Evolutionary conservation across 2,888 invertebrate genomes (phyloP).

Genomic region (Octonoba sinensis): DNA sequence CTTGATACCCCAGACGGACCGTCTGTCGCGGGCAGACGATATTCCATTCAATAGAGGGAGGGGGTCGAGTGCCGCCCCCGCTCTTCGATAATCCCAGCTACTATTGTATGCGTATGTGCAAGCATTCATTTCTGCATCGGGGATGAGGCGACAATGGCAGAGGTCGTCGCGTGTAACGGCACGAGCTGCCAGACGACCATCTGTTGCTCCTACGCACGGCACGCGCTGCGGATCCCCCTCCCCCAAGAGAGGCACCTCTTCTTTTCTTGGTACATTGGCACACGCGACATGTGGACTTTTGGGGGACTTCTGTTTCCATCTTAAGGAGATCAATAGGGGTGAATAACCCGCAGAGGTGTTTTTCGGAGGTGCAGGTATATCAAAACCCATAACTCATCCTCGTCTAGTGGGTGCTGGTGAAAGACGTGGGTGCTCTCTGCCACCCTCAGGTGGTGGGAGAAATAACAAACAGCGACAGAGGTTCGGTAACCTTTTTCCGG

Average conservation of each 20-base stretch:
- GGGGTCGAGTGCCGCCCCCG: conserved; percentile 35
- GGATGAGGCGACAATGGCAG: conserved; percentile 35
- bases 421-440: conserved; percentile 26
- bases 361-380: conserved; percentile 5
- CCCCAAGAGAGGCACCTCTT: conserved; percentile 14
- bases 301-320: conserved; percentile 34
- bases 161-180: conserved; percentile 61
- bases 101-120: conserved; percentile 38
- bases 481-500: conserved; percentile 10
- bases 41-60: not conserved
- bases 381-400: conserved; percentile 2
- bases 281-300: conserved; percentile 59
- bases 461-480: conserved; percentile 1
- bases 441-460: not conserved
- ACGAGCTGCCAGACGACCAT: conserved; percentile 50
- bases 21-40: conserved; percentile 29
- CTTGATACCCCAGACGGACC: conserved; percentile 46
- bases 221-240: conserved; percentile 34
- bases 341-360: conserved; percentile 57
- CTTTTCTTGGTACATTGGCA: conserved; percentile 16
- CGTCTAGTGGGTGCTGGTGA: conserved; percentile 18
- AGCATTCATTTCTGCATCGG: conserved; percentile 16
- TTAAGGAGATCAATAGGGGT: conserved; percentile 22
- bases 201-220: conserved; percentile 62
- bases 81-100: conserved; percentile 35